These are phyloP conservation scores for Cassiopea xamachana DNA, from an alignment of 30 jellyfish, hydroid and myxozoan genomes.

Conservation along the genomic window DNA sequence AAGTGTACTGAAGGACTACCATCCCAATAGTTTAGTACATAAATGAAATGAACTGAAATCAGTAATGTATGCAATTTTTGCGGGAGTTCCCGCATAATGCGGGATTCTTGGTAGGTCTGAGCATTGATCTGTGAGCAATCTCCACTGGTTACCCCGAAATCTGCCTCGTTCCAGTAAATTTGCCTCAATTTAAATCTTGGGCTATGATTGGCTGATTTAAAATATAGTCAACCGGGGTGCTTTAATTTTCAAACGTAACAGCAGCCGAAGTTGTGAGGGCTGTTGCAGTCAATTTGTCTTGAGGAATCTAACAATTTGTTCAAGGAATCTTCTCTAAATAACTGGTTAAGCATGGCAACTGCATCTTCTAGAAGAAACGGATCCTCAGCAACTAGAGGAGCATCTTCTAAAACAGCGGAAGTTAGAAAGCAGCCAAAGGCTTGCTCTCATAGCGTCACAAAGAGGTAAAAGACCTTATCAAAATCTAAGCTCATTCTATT, in stretches of 20 bases:
- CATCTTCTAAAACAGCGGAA: conserved; percentile 45
- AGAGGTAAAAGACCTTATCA: conserved; percentile 18
- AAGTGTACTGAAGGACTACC: too few relatives aligned
- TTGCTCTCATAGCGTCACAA: conserved; percentile 67
- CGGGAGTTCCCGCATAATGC: too few relatives aligned
- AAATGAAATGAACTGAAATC: too few relatives aligned
- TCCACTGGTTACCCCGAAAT: too few relatives aligned
- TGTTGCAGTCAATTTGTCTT: too few relatives aligned
- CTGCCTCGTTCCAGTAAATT: not conserved
- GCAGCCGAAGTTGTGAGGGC: not conserved
- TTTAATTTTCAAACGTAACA: not conserved
- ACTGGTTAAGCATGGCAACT: conserved; percentile 28
- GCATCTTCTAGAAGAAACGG: conserved; percentile 54
- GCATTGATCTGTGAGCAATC: too few relatives aligned
- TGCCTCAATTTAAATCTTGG: conserved; percentile 25
- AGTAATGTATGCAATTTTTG: too few relatives aligned
- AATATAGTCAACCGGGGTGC: conserved; percentile 66
- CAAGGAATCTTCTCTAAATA: too few relatives aligned
- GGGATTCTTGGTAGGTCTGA: too few relatives aligned
- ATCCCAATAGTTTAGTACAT: too few relatives aligned
- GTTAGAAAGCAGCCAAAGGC: conserved; percentile 44
- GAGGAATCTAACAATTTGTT: too few relatives aligned
- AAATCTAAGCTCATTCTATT: not conserved
- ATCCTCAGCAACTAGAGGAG: conserved; percentile 16
- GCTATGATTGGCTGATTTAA: conserved; percentile 61